These are phyloP conservation scores for Mesembrinibis cayennensis DNA, from an alignment of 2,113 vertebrate genomes.

Conservation along the genomic window DNA sequence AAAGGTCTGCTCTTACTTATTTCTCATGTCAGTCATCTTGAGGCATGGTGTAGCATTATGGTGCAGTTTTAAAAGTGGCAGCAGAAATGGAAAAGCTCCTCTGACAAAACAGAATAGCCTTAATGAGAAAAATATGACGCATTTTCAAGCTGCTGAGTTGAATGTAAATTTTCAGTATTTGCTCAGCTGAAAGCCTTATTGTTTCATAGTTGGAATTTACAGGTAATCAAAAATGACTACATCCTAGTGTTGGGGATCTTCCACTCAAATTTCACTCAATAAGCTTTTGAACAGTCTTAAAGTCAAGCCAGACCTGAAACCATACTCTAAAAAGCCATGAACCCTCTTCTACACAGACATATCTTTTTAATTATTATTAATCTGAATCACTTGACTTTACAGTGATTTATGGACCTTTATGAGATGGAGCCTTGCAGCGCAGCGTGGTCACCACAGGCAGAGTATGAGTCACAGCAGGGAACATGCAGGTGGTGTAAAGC, in stretches of 20 bases:
- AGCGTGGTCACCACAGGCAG: not conserved
- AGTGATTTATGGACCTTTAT: not conserved
- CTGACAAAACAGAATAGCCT: not conserved
- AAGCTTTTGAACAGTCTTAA: conserved; percentile 30
- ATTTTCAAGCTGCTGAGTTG: not conserved
- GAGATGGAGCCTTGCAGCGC: not conserved
- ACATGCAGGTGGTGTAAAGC: not conserved
- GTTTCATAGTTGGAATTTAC: conserved; percentile 44
- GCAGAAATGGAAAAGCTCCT: not conserved
- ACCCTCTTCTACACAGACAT: not conserved
- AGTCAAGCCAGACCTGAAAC: conserved; percentile 3
- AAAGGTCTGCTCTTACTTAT: not conserved
- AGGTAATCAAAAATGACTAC: conserved; percentile 45
- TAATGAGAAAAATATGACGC: not conserved
- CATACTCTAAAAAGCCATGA: not conserved
- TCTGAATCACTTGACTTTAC: not conserved
- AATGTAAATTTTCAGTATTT: conserved; percentile 50
- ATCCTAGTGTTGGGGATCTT: conserved; percentile 4
- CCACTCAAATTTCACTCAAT: conserved; percentile 47
- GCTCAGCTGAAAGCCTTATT: conserved; percentile 26
- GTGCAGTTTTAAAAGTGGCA: not conserved
- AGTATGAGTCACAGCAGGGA: not conserved
- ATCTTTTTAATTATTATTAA: conserved; percentile 34
- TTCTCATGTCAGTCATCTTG: not conserved
- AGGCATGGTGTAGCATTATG: not conserved